Base-by-base conservation (phyloP, 2,888 invertebrate species). In the Platycheirus albimanus region DNA sequence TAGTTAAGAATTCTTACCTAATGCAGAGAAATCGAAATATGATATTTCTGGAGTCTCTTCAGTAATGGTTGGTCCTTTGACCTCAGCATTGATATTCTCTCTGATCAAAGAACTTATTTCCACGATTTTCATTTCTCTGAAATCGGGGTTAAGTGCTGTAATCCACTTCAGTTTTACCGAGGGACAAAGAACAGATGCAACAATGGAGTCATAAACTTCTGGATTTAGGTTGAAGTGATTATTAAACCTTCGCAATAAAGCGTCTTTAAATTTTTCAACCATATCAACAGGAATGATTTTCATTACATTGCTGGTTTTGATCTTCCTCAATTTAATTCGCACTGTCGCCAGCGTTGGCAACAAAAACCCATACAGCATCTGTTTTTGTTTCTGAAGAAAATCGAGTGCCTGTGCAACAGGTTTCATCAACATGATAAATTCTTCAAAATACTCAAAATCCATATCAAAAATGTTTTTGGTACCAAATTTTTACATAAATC, bases 401-500 rank as follows among this genome's bases (percentile, higher is more conserved):
- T 41, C 41, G 41, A 69, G 24, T 17, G 41, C 38, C 13, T 69
- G 38, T 15, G 69, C 41, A 54, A 69, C 24, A 15, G 52, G 69
- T 24, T 30, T 15, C 41, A 56, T 51, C 10, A 52, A 7, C 28
- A 54, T 17, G 10, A 33, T 28, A 38, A 54, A 69, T 45, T 69
- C 69, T 20, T 43, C 28, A 10, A 69, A 54, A 56, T 17, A 24
- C 24, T 24, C 24, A 24, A 24, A 24, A 24, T 69, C 69, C 38
- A 7, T 43, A 11, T 51, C 41, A 17, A 43, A 43, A 30, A 69
- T 54, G 10, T 24, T 56, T 11, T 15, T 2, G 20, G 54, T 17
- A 10, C 38, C 52, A 15, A 67, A 51, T 67, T 51, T n/a, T 67
- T 38, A 15, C 17, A 67, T 24, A 24, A 24, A 0, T 38, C 3